A percentile compares a stretch with the other conserved stretches of the same genome.
phyloP scores from a whole-genome alignment of 1,140 invertebrate genomes.

The Listronotus oregonensis region DNA sequence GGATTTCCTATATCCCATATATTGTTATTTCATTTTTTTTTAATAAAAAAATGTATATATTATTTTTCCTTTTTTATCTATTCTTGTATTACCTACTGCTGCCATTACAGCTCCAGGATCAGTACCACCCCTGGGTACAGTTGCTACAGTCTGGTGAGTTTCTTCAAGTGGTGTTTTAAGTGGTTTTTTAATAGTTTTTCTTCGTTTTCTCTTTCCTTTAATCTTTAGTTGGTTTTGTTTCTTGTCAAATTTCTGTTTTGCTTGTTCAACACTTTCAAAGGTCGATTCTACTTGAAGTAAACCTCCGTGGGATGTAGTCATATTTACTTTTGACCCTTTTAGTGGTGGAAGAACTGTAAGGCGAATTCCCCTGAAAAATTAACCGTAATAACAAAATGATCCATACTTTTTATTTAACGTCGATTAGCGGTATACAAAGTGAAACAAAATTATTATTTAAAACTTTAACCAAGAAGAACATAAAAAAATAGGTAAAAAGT shows the following conservation, averaged over 20 bases:
- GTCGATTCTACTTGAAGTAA: constrained; percentile 74
- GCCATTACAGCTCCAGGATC: constrained; percentile 68
- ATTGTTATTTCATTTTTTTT: no score
- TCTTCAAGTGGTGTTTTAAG: background rate
- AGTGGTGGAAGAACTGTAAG: constrained; percentile 72
- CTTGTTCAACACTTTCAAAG: constrained; percentile 70
- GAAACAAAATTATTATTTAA: no score
- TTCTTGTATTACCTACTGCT: constrained; percentile 58
- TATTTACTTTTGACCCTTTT: constrained; percentile 66
- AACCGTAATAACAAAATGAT: no score
- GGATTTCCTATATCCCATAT: no score
- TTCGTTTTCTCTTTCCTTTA: constrained; percentile 25
- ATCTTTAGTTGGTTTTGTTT: constrained; percentile 37
- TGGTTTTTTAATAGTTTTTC: constrained; percentile 24
- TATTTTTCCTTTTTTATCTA: background rate
- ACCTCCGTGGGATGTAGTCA: constrained; percentile 75
- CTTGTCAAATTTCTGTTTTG: constrained; percentile 44
- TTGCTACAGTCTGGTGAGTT: constrained; percentile 6
- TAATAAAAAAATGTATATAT: no score
- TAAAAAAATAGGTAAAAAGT: no score
- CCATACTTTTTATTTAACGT: no score
- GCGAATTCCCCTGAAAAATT: constrained; percentile 56
- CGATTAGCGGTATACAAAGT: no score
- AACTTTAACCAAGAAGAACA: no score
- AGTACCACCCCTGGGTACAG: constrained; percentile 41